phyloP scores from a whole-genome alignment of 2,113 vertebrate genomes.

The Accipiter virgatus region DNA sequence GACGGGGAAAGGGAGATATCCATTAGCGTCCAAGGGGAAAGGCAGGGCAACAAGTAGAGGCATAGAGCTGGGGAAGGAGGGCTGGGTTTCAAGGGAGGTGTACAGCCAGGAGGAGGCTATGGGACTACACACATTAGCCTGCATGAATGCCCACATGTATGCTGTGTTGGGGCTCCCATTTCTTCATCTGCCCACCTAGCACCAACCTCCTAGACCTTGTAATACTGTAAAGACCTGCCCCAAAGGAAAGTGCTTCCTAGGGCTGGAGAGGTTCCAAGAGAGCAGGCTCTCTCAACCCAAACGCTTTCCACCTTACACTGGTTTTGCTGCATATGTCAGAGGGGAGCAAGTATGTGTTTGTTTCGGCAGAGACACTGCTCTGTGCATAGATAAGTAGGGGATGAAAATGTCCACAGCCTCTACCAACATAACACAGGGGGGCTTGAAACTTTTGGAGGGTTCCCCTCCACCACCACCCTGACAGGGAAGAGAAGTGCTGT shows the following conservation, averaged over 20 bases:
- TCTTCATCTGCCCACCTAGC: background rate
- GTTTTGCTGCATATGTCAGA: background rate
- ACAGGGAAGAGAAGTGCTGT: background rate
- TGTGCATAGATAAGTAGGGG: background rate
- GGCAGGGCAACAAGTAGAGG: background rate
- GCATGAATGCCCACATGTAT: background rate
- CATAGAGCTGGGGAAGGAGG: background rate
- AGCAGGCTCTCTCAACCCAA: background rate
- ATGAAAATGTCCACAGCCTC: background rate
- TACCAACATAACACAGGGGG: background rate
- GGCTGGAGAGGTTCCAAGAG: background rate
- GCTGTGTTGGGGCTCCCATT: background rate
- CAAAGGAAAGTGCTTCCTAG: background rate
- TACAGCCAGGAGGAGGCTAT: background rate
- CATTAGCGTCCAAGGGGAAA: background rate
- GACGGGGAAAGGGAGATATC: background rate
- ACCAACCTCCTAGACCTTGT: background rate
- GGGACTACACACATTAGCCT: background rate
- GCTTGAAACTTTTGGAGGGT: background rate
- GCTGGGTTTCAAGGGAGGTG: background rate
- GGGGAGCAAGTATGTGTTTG: background rate
- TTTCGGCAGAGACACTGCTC: background rate
- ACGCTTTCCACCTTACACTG: background rate
- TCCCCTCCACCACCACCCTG: background rate
- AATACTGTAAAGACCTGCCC: background rate